These are phyloP conservation scores for Chrysopa pallens DNA, from an alignment of 1,140 invertebrate species.

Conservation along the genomic window DNA sequence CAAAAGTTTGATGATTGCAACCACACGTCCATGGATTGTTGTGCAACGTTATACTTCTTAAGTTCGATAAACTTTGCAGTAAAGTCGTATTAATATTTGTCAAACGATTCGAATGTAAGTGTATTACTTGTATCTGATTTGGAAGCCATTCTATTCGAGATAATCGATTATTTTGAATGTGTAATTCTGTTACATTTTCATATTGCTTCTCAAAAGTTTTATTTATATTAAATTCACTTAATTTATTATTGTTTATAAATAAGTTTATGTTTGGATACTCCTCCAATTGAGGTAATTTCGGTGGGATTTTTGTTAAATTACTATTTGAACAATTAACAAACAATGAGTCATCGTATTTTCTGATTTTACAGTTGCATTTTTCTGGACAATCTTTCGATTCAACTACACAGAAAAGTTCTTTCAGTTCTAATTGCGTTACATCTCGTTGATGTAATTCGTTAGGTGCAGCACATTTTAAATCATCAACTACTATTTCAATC, in stretches of 20 bases:
- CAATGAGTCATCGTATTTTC: neutral
- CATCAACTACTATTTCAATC: neutral
- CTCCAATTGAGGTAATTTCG: neutral
- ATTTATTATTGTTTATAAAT: neutral
- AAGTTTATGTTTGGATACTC: slow-evolving; percentile 3
- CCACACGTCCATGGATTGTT: slow-evolving; percentile 13
- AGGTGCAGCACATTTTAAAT: neutral
- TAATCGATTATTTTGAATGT: neutral
- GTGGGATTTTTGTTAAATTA: slow-evolving; percentile 3
- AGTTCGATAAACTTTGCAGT: slow-evolving; percentile 4
- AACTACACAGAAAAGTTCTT: neutral
- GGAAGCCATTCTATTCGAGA: neutral
- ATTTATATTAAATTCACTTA: slow-evolving; percentile 1
- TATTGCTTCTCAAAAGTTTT: neutral
- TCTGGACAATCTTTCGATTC: neutral
- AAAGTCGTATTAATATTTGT: slow-evolving; percentile 8
- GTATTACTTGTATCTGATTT: neutral
- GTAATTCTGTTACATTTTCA: slow-evolving; percentile 1
- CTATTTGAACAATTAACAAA: slow-evolving; percentile 1
- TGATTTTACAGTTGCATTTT: neutral
- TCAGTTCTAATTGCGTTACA: neutral
- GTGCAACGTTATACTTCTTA: slow-evolving; percentile 9
- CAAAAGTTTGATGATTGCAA: slow-evolving; percentile 2
- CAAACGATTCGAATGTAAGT: slow-evolving; percentile 5
- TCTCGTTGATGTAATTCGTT: neutral